Base-by-base conservation (phyloP, 2,888 invertebrate species). In the Anarsia innoxiella region DNA sequence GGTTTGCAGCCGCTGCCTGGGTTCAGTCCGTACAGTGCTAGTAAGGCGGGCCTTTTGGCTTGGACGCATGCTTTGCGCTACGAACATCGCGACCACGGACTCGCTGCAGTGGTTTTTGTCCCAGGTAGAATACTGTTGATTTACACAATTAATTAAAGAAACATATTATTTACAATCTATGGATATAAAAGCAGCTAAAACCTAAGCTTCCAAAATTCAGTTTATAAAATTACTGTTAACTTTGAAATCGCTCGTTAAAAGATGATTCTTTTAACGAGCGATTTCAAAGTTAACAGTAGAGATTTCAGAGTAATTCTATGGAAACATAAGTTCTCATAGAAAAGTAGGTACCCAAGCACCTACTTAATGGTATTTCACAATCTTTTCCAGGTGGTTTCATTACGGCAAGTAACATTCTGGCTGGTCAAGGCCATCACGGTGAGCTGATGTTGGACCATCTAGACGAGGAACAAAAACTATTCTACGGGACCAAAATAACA, bases 21-120 rank as follows among this genome's bases (percentile, higher is more conserved):
- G 0, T 78, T 95, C 40, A 85, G 90, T 0, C 87, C 91, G 1
- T 96, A 96, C 71, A 90, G 91, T 11, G 94, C 94, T 1, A 92
- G 93, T 9, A 96, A 96, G 73, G 90, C 92, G 1, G 96, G 89
- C 0, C 60, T 96, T 2, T 71, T 89, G 30, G 90, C 90, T 1
- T 94, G 93, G 90, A 89, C 89, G 9, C 89, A 89, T 42, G 87
- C 90, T 3, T 70, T 96, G 14, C 86, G 95, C 32, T 77, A 92
- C 11, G 96, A 96, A 73, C 74, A 92, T 53, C 70, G 76, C 12
- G 89, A 90, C 53, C 90, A 91, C 54, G 91, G 90, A n/a, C 78
- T 95, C 32, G 76, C 87, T 34, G 93, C 93, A 25, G 75, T 93
- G 1, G 87, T 88, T 42, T 91, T 95, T 55, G 86, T 94, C 44